Evolutionary conservation across 2,797 vertebrate genomes (phyloP).

Genomic region (Chromobotia macracanthus): DNA sequence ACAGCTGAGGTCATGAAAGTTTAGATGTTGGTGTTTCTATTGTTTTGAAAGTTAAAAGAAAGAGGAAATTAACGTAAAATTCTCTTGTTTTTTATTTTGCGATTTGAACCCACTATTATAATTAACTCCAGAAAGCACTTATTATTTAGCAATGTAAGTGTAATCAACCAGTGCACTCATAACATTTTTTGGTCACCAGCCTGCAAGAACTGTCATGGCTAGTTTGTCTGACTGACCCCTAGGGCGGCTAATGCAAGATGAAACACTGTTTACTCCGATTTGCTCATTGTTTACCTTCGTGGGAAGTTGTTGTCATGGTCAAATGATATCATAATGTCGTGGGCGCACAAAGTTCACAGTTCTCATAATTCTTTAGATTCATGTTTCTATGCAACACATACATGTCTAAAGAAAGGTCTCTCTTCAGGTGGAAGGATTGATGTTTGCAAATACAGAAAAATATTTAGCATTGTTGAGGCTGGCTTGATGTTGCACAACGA

Average conservation of each 20-base stretch:
- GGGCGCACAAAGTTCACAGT: neutral
- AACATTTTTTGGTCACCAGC: neutral
- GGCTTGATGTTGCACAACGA: neutral
- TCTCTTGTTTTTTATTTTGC: neutral
- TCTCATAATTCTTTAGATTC: neutral
- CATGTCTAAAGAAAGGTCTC: neutral
- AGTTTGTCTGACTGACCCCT: neutral
- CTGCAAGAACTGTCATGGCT: neutral
- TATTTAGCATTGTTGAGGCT: neutral
- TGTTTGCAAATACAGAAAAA: neutral
- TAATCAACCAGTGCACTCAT: neutral
- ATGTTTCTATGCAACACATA: neutral
- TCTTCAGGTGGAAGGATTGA: neutral
- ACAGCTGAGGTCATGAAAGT: neutral
- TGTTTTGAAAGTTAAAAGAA: neutral
- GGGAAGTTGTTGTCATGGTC: constrained; percentile 11
- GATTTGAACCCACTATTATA: neutral
- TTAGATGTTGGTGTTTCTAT: neutral
- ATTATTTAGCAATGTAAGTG: neutral
- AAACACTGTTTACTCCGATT: neutral
- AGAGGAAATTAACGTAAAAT: neutral
- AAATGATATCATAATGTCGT: constrained; percentile 1
- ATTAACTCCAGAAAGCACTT: neutral
- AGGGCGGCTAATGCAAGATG: neutral
- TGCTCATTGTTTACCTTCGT: constrained; percentile 14